Percentiles rank a stretch among this genome's conserved stretches.
phyloP scores from a whole-genome alignment of 2,888 invertebrate genomes.

The Maniola hyperantus region DNA sequence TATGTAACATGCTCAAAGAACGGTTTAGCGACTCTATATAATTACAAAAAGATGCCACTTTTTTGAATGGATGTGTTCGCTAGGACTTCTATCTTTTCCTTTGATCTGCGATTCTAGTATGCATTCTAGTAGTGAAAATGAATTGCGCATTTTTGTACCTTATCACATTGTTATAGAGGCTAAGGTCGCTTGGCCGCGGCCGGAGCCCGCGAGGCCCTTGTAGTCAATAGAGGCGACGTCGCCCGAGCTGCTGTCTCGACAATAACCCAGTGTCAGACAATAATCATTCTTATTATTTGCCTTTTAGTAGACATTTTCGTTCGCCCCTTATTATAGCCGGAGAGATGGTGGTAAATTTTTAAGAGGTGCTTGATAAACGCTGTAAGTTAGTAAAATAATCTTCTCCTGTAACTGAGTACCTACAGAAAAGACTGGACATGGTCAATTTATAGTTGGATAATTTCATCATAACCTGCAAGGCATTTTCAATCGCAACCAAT shows the following conservation, averaged over 20 bases:
- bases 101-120: constrained; percentile 29
- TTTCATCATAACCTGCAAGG: neutral
- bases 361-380: neutral
- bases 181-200: constrained; percentile 42
- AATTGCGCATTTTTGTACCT: constrained; percentile 39
- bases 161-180: constrained; percentile 43
- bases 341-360: constrained; percentile 4
- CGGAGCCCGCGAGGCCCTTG: constrained; percentile 43
- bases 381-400: neutral
- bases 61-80: neutral
- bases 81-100: constrained; percentile 1
- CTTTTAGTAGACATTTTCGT: constrained; percentile 59
- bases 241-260: constrained; percentile 81
- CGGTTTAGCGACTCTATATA: neutral
- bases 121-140: constrained; percentile 31
- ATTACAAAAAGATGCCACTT: neutral
- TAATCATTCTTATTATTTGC: constrained; percentile 78
- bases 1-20: neutral
- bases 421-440: neutral
- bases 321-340: constrained; percentile 45
- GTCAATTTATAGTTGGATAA: neutral
- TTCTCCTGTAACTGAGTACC: neutral
- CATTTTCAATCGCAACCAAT: neutral
- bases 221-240: constrained; percentile 68
- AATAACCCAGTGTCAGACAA: constrained; percentile 83